Conservation (phyloP, 2,888 invertebrate genomes). For the Pomacea canaliculata region DNA sequence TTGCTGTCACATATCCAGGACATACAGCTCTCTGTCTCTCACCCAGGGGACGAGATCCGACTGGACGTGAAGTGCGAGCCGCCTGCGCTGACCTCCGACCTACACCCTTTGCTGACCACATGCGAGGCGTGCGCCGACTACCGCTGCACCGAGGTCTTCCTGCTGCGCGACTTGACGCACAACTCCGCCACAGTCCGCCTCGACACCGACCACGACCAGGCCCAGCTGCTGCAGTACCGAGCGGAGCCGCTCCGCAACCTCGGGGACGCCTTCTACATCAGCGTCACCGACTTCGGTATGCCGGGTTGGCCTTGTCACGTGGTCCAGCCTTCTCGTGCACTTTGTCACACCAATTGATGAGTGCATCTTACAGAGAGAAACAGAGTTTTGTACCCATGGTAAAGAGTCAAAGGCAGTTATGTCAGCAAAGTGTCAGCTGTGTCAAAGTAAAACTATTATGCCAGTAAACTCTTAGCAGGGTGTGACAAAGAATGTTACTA, state of each 20-base stretch:
- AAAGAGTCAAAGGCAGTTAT: no score
- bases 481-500: no score
- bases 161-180: conserved; percentile 27
- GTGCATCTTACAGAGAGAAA: no score
- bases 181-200: conserved; percentile 24
- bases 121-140: conserved; percentile 32
- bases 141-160: conserved; percentile 30
- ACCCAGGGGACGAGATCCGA: conserved; percentile 27
- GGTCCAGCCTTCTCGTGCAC: no score
- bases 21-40: no score
- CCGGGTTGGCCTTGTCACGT: no score
- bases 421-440: no score
- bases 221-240: conserved; percentile 34
- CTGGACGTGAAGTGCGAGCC: conserved; percentile 20
- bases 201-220: conserved; percentile 16
- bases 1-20: no score
- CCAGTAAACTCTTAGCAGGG: no score
- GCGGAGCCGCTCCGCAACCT: conserved; percentile 28
- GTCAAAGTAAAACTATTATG: no score
- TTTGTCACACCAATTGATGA: no score
- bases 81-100: conserved; percentile 15
- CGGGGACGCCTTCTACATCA: conserved; percentile 29
- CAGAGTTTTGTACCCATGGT: no score
- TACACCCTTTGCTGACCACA: conserved; percentile 19
- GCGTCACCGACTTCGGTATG: conserved; percentile 28